Evolutionary conservation across 2,797 vertebrate genomes (phyloP).

Genomic region (Selene dorsalis): DNA sequence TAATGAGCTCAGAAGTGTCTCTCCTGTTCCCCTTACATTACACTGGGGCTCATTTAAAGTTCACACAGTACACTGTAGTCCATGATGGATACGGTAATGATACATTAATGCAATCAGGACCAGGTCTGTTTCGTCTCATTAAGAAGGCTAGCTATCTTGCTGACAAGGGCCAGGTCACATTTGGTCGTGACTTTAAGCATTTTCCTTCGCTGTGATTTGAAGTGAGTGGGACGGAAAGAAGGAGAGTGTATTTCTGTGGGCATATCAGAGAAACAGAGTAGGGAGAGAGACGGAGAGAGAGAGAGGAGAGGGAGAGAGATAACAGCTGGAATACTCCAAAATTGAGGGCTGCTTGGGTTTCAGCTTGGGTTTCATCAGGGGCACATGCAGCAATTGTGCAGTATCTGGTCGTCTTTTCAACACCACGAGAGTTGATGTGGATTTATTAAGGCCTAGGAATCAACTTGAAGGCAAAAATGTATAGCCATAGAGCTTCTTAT

Average conservation of each 20-base stretch:
- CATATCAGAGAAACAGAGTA: conserved; percentile 38
- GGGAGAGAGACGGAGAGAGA: conserved; percentile 40
- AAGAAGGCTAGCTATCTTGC: conserved; percentile 77
- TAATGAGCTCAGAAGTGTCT: conserved; percentile 84
- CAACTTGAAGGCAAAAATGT: conserved; percentile 44
- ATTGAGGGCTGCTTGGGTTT: conserved; percentile 51
- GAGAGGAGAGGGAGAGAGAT: conserved; percentile 58
- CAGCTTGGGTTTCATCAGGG: conserved; percentile 63
- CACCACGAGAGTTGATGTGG: conserved; percentile 59
- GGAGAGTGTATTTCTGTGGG: conserved; percentile 40
- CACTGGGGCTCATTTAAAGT: conserved; percentile 76
- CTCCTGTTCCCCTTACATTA: conserved; percentile 76
- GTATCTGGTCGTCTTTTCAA: conserved; percentile 69
- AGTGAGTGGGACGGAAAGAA: conserved; percentile 48
- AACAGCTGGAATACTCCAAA: conserved; percentile 66
- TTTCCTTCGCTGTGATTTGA: conserved; percentile 68
- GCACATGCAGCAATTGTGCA: conserved; percentile 45
- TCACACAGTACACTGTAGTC: conserved; percentile 75
- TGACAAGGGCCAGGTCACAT: conserved; percentile 77
- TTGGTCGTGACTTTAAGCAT: conserved; percentile 66
- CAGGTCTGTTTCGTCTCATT: conserved; percentile 79
- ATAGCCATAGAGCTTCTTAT: conserved; percentile 51
- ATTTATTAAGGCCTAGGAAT: conserved; percentile 70
- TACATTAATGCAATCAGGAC: conserved; percentile 81
- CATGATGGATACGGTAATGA: conserved; percentile 81